Evolutionary conservation across 2,888 invertebrate genomes (phyloP).

Genomic region (Tipula lateralis): DNA sequence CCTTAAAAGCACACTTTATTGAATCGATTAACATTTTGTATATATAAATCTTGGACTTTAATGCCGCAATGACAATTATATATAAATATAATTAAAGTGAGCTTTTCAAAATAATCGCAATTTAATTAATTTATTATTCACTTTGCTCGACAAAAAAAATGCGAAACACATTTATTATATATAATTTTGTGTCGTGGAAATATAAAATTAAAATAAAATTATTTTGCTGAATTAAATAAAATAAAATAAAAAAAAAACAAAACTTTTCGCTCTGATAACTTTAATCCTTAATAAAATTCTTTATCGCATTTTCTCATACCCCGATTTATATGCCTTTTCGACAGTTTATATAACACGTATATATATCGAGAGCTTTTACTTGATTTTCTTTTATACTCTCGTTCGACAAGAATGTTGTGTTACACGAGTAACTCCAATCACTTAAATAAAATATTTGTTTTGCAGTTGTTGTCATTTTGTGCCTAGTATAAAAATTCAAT

Average conservation of each 20-base stretch:
- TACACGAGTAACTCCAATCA: background rate
- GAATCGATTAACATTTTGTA: slow-evolving; percentile 6
- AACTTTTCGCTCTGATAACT: background rate
- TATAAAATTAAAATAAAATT: slow-evolving; percentile 7
- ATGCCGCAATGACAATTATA: background rate
- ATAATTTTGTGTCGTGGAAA: slow-evolving; percentile 6
- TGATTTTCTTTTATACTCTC: background rate
- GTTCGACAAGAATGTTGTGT: background rate
- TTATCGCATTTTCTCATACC: background rate
- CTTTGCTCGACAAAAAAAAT: background rate
- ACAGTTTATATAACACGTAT: background rate
- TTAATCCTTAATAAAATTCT: slow-evolving; percentile 19
- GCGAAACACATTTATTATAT: background rate
- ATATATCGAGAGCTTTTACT: background rate
- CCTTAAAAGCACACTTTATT: background rate
- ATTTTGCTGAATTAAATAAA: background rate
- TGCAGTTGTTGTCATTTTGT: background rate
- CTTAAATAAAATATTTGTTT: background rate
- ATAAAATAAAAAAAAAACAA: background rate
- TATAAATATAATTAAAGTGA: background rate
- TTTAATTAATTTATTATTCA: background rate
- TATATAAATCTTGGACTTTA: background rate
- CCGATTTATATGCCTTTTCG: background rate
- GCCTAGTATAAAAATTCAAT: background rate
- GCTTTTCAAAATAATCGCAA: background rate